These are phyloP conservation scores for Enteromius thamalakanensis DNA, from an alignment of 2,797 vertebrate species.

Conservation along the genomic window DNA sequence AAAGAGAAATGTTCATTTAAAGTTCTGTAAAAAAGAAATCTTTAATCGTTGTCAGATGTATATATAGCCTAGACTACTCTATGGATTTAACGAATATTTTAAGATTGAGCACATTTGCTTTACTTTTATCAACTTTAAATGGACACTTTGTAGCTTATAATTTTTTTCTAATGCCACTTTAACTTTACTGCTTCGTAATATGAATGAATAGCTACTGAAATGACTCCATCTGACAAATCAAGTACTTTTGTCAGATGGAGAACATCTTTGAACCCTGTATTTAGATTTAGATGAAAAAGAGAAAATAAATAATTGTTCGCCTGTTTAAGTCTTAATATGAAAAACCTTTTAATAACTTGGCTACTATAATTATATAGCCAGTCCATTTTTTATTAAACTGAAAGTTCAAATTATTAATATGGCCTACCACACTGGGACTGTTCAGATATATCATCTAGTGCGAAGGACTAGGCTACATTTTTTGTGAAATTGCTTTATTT, in stretches of 20 bases:
- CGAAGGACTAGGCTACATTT: background rate
- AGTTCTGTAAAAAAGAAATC: background rate
- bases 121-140: background rate
- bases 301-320: background rate
- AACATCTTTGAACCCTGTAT: background rate
- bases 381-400: background rate
- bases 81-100: background rate
- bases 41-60: background rate
- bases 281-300: background rate
- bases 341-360: no score
- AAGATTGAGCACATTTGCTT: background rate
- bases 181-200: background rate
- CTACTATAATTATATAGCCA: background rate
- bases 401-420: background rate
- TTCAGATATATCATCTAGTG: background rate
- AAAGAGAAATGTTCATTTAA: background rate
- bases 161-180: background rate
- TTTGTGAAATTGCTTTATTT: background rate
- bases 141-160: background rate
- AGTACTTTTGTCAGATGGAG: background rate
- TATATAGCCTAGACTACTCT: background rate
- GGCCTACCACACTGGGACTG: background rate
- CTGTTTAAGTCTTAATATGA: background rate
- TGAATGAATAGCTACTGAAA: background rate
- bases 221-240: conserved; percentile 10